Percentiles rank a stretch among this genome's conserved stretches.
Evolutionary conservation across 2,113 vertebrate species (phyloP).

Genomic region (Vulpes lagopus): DNA sequence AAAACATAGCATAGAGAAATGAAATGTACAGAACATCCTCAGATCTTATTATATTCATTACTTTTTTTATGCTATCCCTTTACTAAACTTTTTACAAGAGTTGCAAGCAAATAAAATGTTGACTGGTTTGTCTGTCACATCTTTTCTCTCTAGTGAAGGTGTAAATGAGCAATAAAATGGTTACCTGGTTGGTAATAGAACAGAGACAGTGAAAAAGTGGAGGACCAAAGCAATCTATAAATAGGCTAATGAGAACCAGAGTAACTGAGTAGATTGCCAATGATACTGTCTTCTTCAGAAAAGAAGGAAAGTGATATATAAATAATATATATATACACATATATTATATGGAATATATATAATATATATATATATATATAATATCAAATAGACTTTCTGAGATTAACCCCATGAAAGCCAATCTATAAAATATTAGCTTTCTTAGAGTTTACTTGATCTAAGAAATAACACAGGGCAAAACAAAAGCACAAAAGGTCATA

Average conservation of each 20-base stretch:
- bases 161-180: conserved; percentile 47
- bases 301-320: not conserved
- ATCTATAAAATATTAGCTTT: not conserved
- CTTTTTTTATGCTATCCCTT: not conserved
- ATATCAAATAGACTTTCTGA: not conserved
- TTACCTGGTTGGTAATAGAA: not conserved
- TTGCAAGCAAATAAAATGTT: conserved; percentile 64
- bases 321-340: not conserved
- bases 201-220: not conserved
- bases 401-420: not conserved
- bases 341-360: not conserved
- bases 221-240: not conserved
- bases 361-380: not conserved
- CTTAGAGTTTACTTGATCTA: not conserved
- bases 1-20: not conserved
- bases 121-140: conserved; percentile 1
- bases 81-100: conserved; percentile 54
- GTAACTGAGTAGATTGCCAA: not conserved
- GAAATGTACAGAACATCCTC: conserved; percentile 10
- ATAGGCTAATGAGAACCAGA: not conserved
- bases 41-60: not conserved
- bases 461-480: not conserved
- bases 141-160: conserved; percentile 12
- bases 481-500: not conserved
- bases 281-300: not conserved